Conservation (phyloP, 2,113 vertebrate genomes). For the Dunckerocampus dactyliophorus region DNA sequence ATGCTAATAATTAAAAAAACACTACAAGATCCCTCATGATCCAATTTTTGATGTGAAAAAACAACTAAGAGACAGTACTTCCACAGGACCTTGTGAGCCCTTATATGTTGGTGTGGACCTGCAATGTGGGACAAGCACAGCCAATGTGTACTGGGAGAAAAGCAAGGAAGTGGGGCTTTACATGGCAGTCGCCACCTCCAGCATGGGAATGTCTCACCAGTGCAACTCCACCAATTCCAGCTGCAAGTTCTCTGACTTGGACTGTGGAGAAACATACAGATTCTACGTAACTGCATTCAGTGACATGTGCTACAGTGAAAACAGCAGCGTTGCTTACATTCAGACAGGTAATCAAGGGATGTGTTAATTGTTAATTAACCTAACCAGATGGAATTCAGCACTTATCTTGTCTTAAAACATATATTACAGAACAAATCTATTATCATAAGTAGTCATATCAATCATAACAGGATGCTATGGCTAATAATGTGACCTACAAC, state of each 20-base stretch:
- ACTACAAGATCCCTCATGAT: background rate
- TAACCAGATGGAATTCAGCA: too few species aligned
- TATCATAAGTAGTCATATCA: too few species aligned
- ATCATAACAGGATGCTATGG: background rate
- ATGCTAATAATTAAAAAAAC: background rate
- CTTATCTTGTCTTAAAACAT: too few species aligned
- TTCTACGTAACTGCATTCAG: conserved; percentile 59
- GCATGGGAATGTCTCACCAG: conserved; percentile 17
- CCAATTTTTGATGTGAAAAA: too few species aligned
- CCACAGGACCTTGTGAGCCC: conserved; percentile 71
- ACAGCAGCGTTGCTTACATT: conserved; percentile 49
- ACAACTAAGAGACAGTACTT: background rate
- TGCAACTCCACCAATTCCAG: conserved; percentile 64
- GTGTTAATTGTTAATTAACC: too few species aligned
- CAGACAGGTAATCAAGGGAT: conserved; percentile 60
- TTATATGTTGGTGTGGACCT: conserved; percentile 55
- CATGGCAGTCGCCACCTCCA: conserved; percentile 44
- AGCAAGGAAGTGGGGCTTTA: conserved; percentile 53
- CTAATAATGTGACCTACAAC: background rate
- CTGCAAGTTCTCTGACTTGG: conserved; percentile 59
- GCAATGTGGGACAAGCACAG: conserved; percentile 54
- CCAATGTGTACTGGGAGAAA: conserved; percentile 64
- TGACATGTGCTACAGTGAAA: conserved; percentile 53
- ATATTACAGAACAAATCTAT: too few species aligned
- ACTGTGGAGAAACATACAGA: conserved; percentile 63